Base-by-base conservation (phyloP, 1,140 invertebrate genomes). In the Drosophila kikkawai region DNA sequence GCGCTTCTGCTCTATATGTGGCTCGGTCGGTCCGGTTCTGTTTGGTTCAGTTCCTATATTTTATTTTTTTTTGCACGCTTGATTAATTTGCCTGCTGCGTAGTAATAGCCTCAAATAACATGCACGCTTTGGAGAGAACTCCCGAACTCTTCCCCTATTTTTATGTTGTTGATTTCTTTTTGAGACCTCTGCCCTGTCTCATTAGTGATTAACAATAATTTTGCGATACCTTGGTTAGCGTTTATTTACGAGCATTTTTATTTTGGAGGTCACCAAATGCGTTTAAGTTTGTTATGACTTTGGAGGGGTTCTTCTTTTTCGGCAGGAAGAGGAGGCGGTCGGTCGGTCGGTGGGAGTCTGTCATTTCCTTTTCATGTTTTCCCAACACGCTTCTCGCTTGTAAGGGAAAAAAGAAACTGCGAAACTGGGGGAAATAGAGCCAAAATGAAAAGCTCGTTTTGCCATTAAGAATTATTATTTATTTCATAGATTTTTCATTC, bases 41-140 rank as follows among this genome's bases (percentile, higher is more conserved):
- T 51, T 42, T 53, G 47, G 47, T 53, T 74, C 17, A 32, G n/a
- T 66, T 76, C 7, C 53, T 56, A 26, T 56, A 39, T 76, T 67
- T 76, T 67, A 26, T 60, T 79, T 66, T 79, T 66, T 86, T 90
- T 85, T 74, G 81, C 68, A 90, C 71, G 85, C 86, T 90, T 90
- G 86, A 90, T 90, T 85, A 90, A 91, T 90, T 90, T 80, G 66
- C 75, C 64, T 70, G 82, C 86, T 85, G 86, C 85, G 82, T 77
- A 90, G 79, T 85, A 82, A 86, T 85, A 53, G 57, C 67, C 69
- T 15, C 58, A 69, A 80, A 76, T 66, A 75, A 77, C 78, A 60
- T 60, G 44, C 76, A 77, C 55, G 45, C 64, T 57, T 66, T 56
- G 17, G 19, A 36, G 42, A 29, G 42, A 41, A 53, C 41, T 53